Conservation (phyloP, 2,888 invertebrate species). For the Xiphydria camelus region DNA sequence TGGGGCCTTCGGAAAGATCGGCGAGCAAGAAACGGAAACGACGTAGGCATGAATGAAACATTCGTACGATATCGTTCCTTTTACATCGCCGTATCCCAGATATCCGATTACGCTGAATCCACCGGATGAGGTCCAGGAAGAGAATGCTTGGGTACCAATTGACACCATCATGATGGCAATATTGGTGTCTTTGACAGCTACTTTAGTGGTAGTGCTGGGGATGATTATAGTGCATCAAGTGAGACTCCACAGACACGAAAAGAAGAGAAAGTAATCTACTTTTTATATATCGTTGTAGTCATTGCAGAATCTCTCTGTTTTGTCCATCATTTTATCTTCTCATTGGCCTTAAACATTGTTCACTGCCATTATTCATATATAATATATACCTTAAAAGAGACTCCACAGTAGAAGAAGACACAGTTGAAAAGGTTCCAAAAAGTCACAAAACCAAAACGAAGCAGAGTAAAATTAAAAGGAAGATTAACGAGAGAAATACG, state of each 20-base stretch:
- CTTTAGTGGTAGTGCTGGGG: constrained; percentile 27
- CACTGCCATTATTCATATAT: too few relatives aligned
- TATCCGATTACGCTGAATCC: constrained; percentile 29
- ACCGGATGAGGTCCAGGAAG: constrained; percentile 20
- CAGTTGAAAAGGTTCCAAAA: too few relatives aligned
- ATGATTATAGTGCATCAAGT: constrained; percentile 25
- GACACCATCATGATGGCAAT: constrained; percentile 37
- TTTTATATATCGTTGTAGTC: too few relatives aligned
- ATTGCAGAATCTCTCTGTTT: too few relatives aligned
- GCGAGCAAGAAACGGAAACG: constrained; percentile 31
- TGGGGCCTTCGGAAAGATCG: constrained; percentile 35
- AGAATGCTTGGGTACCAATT: constrained; percentile 38
- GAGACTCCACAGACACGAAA: constrained; percentile 11
- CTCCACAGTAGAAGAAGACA: too few relatives aligned
- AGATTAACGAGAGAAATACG: too few relatives aligned
- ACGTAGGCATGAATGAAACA: constrained; percentile 15
- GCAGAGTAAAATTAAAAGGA: too few relatives aligned
- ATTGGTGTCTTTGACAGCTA: constrained; percentile 32
- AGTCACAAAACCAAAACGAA: too few relatives aligned
- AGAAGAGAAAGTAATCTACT: constrained; percentile 13
- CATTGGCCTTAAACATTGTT: too few relatives aligned
- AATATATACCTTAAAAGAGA: too few relatives aligned
- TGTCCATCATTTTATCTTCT: too few relatives aligned
- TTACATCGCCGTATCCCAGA: constrained; percentile 23
- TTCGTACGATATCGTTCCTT: constrained; percentile 6